Evolutionary conservation across 2,113 vertebrate genomes (phyloP), one percentile per base, ranked within the genome.

Genomic region (Desmodus rotundus): DNA sequence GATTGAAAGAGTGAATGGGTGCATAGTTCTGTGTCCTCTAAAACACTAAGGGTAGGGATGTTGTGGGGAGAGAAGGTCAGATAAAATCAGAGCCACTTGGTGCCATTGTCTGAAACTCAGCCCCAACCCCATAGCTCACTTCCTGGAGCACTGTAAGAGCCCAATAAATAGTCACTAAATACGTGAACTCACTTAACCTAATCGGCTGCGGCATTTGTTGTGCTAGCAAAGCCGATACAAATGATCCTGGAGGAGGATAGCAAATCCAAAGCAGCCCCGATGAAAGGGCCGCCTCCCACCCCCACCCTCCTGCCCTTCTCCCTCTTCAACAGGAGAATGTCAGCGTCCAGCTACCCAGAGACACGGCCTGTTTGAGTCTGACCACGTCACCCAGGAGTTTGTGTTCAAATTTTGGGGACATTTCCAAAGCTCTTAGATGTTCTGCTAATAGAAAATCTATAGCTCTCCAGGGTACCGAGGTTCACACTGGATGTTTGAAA

Each of bases 391-490:
- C 22, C 58, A 47, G 92, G 6, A 81, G 67, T 84, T 93, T 87
- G 77, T 70, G 76, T 94, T 78, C n/a, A 86, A n/a, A 47, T 84
- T 1, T 78, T 33, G 89, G 68, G 91, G 90, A 24, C 28, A 16
- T 91, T 92, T 97, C 85, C 67, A 86, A 83, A 89, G 72, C 72
- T 45, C 45, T 33, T 45, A 41, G 19, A 80, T 38, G 36, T 77
- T 94, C 95, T 97, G 63, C 87, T 93, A 72, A 56, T 84, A 83
- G 50, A 63, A 97, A n/a, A 92, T 83, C 93, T 76, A 38, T 3
- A 89, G 52, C 36, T 61, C 84, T 63, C 85, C 20, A 90, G 73
- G 96, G 28, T 20, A 28, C 41, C 38, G 3, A 36, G 33, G 41
- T 80, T 89, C 76, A 38, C 85, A 36, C 65, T 87, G 92, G 73